Base-by-base conservation (phyloP, 2,113 vertebrate genomes). In the Neogobius melanostomus region DNA sequence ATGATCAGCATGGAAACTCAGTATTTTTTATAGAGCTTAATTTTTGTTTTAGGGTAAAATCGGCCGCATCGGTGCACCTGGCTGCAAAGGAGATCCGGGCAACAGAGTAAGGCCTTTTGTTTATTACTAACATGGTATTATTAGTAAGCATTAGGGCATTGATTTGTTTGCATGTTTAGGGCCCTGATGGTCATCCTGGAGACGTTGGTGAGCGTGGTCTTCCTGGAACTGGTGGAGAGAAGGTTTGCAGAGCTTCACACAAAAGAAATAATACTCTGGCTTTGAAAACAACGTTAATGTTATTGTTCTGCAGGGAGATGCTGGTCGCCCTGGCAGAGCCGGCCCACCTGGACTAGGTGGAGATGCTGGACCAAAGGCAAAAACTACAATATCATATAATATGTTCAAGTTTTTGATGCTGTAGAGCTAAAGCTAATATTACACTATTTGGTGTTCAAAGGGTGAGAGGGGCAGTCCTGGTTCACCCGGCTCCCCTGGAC, bases 71-170 rank as follows among this genome's bases (percentile, higher is more conserved):
- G 98, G 98, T 10, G 87, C 97, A 72, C 95, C 95, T 0, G 98
- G 98, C 66, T 99, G 98, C 88, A 99, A 99, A 88, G 98, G 98
- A 81, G 97, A 99, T 80, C 87, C 92, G 0, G 98, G 98, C 57
- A 92, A 93, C 81, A 94, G 91, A 93, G 98, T 99, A 89, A 64
- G 75, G 43, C n/a, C 7, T 28, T 57, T 6, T 46, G 12, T 17
- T 17, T 3, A 14, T 47, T 60, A 5, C n/a, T 8, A 45, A n/a
- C 15, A 45, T 45, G 9, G 53, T 46, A 36, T 28, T 61, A 44
- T 16, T 8, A 14, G 21, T 11, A 60, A 42, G 57, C 12, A 11
- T 15, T 14, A 17, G 1, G 1, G 43, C 28, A 63, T 76, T 50
- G 76, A 59, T 48, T 7, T 69, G 42, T 64, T 7, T 64, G 14